A percentile compares a stretch with the other conserved stretches of the same genome.
Conservation (phyloP, 1,140 invertebrate genomes). For the Pinna nobilis region DNA sequence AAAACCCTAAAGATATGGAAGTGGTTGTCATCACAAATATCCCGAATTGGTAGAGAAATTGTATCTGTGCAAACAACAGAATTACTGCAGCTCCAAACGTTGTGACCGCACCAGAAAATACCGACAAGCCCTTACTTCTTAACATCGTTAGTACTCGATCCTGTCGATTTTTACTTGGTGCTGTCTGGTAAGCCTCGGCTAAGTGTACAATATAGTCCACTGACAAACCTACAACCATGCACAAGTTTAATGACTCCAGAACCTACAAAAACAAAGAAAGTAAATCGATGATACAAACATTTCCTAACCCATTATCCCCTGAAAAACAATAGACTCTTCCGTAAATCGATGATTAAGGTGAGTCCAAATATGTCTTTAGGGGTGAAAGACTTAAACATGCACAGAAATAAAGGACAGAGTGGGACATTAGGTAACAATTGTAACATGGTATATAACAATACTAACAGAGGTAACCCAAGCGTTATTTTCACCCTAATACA, state of each 20-base stretch:
- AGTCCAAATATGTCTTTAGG: too few species aligned
- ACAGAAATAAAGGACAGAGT: not conserved
- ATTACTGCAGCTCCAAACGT: constrained; percentile 60
- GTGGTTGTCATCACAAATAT: constrained; percentile 61
- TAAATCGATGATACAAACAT: too few species aligned
- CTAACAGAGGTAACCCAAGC: too few species aligned
- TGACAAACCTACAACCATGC: constrained; percentile 64
- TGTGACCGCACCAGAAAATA: constrained; percentile 60
- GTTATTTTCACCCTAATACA: too few species aligned
- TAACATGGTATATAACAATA: not conserved
- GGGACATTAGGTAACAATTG: not conserved
- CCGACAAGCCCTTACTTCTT: constrained; percentile 59
- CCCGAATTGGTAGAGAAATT: constrained; percentile 63
- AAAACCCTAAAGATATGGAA: constrained; percentile 52
- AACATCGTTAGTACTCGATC: constrained; percentile 56
- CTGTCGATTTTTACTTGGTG: constrained; percentile 38
- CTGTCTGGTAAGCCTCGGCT: constrained; percentile 63
- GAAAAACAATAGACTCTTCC: too few species aligned
- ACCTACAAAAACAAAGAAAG: constrained; percentile 54
- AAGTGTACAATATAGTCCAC: constrained; percentile 69
- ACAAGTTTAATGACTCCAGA: constrained; percentile 65
- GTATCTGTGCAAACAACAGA: constrained; percentile 60
- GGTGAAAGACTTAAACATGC: too few species aligned
- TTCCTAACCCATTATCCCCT: too few species aligned
- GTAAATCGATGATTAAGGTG: too few species aligned